Percentiles rank a stretch among this genome's conserved stretches.
Conservation (phyloP, 2,113 vertebrate genomes). For the Edolisoma coerulescens region DNA sequence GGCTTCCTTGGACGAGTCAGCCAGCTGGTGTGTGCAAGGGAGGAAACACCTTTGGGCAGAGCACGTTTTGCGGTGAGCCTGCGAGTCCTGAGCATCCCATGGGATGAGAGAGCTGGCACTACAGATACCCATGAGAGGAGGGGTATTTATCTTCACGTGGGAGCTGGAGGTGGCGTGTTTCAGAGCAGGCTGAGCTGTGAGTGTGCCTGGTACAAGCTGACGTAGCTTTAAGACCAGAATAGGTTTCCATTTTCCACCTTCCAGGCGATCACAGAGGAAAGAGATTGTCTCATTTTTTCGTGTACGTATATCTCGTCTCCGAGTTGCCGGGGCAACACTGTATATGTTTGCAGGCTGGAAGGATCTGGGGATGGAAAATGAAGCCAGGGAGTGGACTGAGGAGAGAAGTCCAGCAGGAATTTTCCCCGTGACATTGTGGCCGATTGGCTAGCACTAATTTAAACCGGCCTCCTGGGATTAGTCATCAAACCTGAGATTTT, state of each 20-base stretch:
- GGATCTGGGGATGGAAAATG: conserved; percentile 65
- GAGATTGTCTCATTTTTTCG: conserved; percentile 48
- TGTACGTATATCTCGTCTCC: conserved; percentile 44
- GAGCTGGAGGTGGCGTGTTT: neutral
- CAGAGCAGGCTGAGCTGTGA: neutral
- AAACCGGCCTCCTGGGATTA: conserved; percentile 16
- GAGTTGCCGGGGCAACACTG: conserved; percentile 60
- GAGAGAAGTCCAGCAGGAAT: conserved; percentile 59
- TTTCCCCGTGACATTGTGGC: conserved; percentile 53
- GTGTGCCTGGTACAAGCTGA: neutral
- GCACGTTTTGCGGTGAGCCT: too few relatives aligned
- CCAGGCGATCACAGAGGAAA: conserved; percentile 20
- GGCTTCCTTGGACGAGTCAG: accelerated
- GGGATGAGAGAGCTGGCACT: neutral
- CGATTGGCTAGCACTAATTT: conserved; percentile 46
- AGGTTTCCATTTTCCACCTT: conserved; percentile 30
- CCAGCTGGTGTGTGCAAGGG: accelerated
- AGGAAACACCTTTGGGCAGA: neutral
- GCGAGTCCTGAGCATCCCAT: neutral
- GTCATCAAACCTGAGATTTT: conserved; percentile 55
- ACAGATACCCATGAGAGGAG: accelerated
- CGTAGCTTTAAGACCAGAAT: neutral
- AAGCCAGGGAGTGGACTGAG: conserved; percentile 64
- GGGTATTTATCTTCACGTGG: accelerated
- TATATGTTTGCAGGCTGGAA: conserved; percentile 76